Conservation (phyloP, 2,888 invertebrate genomes). For the Lingula anatina region DNA sequence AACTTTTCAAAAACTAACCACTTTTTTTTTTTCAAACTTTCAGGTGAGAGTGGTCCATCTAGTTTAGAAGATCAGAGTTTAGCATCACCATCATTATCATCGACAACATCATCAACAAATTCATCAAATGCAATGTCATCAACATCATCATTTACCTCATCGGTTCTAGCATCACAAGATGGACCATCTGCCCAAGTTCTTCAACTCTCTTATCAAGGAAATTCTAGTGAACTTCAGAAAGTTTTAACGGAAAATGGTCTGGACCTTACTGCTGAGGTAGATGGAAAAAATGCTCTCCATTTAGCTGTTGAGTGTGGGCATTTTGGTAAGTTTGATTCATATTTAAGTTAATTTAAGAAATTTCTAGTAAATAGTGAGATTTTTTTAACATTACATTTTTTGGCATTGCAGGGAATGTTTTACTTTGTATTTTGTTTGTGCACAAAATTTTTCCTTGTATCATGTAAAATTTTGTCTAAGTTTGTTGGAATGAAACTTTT, state of each 20-base stretch:
- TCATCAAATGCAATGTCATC: too few relatives aligned
- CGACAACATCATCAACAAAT: too few relatives aligned
- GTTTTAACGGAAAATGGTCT: too few relatives aligned
- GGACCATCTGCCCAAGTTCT: too few relatives aligned
- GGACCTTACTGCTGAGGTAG: constrained; percentile 28
- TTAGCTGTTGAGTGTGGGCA: constrained; percentile 36
- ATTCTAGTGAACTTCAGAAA: constrained; percentile 20
- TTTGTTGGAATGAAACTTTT: neutral
- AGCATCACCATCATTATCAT: too few relatives aligned
- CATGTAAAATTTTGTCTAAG: too few relatives aligned
- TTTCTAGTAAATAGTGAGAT: neutral
- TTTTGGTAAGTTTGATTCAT: constrained; percentile 19
- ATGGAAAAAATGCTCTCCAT: constrained; percentile 35
- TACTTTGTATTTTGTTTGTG: neutral
- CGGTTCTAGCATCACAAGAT: too few relatives aligned
- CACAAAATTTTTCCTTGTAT: too few relatives aligned
- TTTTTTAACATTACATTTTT: neutral
- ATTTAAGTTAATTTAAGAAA: neutral
- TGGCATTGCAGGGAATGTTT: neutral
- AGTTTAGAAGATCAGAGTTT: constrained; percentile 6
- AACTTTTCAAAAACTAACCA: too few relatives aligned
- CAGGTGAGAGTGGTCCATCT: constrained; percentile 12
- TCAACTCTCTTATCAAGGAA: too few relatives aligned
- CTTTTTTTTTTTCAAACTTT: neutral
- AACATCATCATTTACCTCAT: too few relatives aligned